A percentile compares a stretch with the other conserved stretches of the same genome.
These are phyloP conservation scores for Coregonus suidteri DNA, from an alignment of 2,797 vertebrate species.

Conservation along the genomic window DNA sequence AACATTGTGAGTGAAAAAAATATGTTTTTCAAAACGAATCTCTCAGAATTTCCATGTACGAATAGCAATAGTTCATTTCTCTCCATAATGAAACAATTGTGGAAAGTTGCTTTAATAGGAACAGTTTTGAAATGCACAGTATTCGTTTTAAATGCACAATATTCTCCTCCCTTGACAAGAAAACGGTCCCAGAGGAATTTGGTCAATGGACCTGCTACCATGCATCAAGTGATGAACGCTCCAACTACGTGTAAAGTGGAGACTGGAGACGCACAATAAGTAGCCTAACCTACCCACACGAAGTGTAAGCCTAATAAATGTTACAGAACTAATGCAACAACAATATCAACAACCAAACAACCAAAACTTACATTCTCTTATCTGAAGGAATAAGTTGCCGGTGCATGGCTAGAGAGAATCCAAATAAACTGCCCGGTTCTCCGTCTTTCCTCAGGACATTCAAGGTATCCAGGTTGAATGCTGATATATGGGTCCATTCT, in stretches of 20 bases:
- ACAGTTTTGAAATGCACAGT: background rate
- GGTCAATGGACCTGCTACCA: constrained; percentile 6
- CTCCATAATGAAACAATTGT: background rate
- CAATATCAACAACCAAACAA: background rate
- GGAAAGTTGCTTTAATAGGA: background rate
- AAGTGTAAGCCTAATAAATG: background rate
- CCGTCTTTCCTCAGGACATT: constrained; percentile 85
- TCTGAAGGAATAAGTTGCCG: constrained; percentile 85
- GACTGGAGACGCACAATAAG: background rate
- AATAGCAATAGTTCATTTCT: background rate
- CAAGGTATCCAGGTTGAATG: constrained; percentile 88
- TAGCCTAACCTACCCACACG: too few species aligned
- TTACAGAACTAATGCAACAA: background rate
- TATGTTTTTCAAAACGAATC: background rate
- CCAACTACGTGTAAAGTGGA: background rate
- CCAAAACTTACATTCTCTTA: constrained; percentile 86
- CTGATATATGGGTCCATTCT: constrained; percentile 43
- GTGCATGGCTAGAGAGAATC: constrained; percentile 93
- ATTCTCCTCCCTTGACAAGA: background rate
- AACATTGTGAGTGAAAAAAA: background rate
- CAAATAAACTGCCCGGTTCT: constrained; percentile 86
- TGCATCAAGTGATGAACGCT: constrained; percentile 4
- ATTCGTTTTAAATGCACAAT: background rate
- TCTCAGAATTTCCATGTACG: background rate
- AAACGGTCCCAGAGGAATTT: background rate